phyloP scores from a whole-genome alignment of 2,888 invertebrate genomes.

The Ceramica pisi region DNA sequence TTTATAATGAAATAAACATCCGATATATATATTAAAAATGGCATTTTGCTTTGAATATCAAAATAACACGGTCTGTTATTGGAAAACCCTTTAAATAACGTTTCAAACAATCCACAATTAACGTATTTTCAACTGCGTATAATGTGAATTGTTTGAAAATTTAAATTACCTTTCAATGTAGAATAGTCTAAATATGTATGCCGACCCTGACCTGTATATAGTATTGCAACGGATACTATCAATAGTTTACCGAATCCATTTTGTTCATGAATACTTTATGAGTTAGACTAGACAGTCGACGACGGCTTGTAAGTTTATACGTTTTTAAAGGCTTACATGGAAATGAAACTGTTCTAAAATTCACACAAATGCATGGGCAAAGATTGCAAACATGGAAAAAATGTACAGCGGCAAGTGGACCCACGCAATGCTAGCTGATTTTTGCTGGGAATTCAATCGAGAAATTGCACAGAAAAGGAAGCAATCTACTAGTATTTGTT shows the following conservation, averaged over 20 bases:
- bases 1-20: too few relatives aligned
- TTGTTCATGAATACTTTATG: conserved; percentile 14
- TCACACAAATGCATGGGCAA: neutral
- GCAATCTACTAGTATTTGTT: too few relatives aligned
- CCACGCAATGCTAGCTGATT: too few relatives aligned
- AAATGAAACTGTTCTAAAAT: neutral
- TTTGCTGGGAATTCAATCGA: too few relatives aligned
- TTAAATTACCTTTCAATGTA: neutral
- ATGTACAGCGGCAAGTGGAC: too few relatives aligned
- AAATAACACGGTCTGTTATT: too few relatives aligned
- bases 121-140: neutral
- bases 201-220: neutral
- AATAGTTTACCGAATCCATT: neutral
- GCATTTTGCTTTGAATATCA: too few relatives aligned
- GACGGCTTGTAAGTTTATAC: neutral
- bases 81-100: too few relatives aligned
- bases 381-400: too few relatives aligned
- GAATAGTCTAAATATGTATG: neutral
- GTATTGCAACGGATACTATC: conserved; percentile 1
- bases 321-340: neutral
- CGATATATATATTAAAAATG: too few relatives aligned
- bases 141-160: too few relatives aligned
- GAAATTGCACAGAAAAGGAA: too few relatives aligned
- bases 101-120: neutral
- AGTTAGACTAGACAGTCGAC: neutral